A percentile compares a stretch with the other conserved stretches of the same genome.
phyloP scores from a whole-genome alignment of 2,888 invertebrate genomes.

The Caenorhabditis drosophilae region DNA sequence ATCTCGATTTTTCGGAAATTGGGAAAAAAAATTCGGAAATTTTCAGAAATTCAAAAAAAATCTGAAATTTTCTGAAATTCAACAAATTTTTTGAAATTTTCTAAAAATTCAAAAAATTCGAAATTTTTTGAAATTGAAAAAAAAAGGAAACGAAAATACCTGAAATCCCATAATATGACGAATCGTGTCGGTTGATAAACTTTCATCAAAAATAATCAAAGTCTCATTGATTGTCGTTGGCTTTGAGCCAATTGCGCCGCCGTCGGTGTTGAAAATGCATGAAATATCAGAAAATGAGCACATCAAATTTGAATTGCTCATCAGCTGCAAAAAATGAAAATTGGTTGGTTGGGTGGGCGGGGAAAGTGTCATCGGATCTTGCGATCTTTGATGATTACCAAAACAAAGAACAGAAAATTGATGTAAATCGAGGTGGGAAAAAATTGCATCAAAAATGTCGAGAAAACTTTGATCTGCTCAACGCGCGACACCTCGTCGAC shows the following conservation, averaged over 20 bases:
- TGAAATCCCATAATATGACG: slow-evolving; percentile 46
- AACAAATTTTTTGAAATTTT: too few species aligned
- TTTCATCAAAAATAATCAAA: slow-evolving; percentile 4
- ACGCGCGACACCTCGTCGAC: slow-evolving; percentile 11
- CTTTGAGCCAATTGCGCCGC: slow-evolving; percentile 2
- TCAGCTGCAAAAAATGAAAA: slow-evolving; percentile 33
- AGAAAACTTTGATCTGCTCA: slow-evolving; percentile 13
- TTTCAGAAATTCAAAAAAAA: too few species aligned
- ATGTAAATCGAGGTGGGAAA: slow-evolving; percentile 34
- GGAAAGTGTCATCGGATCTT: background rate
- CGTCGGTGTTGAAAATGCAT: slow-evolving; percentile 36
- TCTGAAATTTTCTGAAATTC: too few species aligned
- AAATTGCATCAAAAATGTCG: slow-evolving; percentile 39
- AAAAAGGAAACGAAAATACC: too few species aligned
- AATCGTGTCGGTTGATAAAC: slow-evolving; percentile 34
- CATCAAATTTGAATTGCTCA: slow-evolving; percentile 35
- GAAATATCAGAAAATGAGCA: slow-evolving; percentile 45
- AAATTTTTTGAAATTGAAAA: too few species aligned
- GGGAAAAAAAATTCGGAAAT: too few species aligned
- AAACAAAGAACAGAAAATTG: slow-evolving; percentile 25
- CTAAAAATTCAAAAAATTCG: too few species aligned
- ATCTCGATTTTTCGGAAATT: too few species aligned
- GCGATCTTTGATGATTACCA: slow-evolving; percentile 6
- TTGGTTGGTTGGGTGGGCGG: too few species aligned
- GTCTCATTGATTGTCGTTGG: slow-evolving; percentile 18